Evolutionary conservation across 2,888 invertebrate genomes (phyloP).

Genomic region (Balanococcus diminutus): DNA sequence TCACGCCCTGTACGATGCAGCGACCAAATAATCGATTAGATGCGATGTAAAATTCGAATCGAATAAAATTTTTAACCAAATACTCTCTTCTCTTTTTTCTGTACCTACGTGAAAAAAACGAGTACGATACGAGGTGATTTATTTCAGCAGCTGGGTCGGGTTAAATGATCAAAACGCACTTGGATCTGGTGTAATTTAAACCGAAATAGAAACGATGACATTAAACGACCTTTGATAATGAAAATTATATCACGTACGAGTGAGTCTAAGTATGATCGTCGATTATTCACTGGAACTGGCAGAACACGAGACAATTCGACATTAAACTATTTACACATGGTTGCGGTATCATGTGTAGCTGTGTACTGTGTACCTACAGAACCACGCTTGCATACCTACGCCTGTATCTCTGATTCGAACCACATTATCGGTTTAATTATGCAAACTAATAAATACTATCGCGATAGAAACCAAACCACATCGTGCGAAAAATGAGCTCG

Average conservation of each 20-base stretch:
- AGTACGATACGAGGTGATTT: not conserved
- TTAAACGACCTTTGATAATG: conserved; percentile 13
- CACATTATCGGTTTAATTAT: not conserved
- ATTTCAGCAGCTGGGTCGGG: not conserved
- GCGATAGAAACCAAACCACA: not conserved
- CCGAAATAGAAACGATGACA: not conserved
- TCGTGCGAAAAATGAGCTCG: not conserved
- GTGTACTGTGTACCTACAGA: not conserved
- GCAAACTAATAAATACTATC: not conserved
- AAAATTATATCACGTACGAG: not conserved
- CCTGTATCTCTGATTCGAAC: not conserved
- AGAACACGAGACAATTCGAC: not conserved
- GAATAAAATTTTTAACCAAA: not conserved
- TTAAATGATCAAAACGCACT: not conserved
- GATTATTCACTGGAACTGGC: not conserved
- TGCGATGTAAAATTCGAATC: not conserved
- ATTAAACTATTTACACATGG: not conserved
- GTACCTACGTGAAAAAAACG: too few relatives aligned
- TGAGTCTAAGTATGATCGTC: not conserved
- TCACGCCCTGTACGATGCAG: not conserved
- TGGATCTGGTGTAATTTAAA: not conserved
- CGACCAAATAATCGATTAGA: not conserved
- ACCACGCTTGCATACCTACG: not conserved
- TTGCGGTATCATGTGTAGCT: not conserved
- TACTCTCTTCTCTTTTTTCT: not conserved